Conservation (phyloP, 2,113 vertebrate species). For the Gadus macrocephalus region DNA sequence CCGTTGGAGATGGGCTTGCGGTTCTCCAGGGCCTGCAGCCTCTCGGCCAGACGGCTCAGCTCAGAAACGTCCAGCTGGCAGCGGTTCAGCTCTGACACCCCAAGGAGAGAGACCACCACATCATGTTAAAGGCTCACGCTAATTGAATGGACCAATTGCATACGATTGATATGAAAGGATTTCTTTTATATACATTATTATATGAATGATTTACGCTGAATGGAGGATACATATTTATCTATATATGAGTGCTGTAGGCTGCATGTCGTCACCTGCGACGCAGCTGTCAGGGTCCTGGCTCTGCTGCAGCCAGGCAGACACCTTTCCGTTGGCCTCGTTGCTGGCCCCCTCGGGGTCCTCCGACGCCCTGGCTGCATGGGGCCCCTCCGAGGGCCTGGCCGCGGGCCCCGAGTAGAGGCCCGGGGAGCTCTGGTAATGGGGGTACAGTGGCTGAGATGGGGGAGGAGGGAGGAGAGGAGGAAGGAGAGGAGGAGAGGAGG, state of each 20-base stretch:
- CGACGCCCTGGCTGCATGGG: constrained; percentile 3
- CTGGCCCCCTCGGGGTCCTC: constrained; percentile 29
- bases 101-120: neutral
- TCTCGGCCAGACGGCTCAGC: constrained; percentile 78
- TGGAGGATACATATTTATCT: neutral
- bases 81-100: constrained; percentile 73
- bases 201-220: neutral
- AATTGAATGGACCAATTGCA: too few species aligned
- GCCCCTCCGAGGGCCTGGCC: constrained; percentile 12
- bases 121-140: too few species aligned
- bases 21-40: constrained; percentile 76
- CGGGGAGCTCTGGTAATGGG: constrained; percentile 30
- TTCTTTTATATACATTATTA: neutral
- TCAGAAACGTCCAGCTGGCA: constrained; percentile 84
- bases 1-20: constrained; percentile 74
- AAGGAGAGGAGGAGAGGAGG: neutral
- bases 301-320: constrained; percentile 84
- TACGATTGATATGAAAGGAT: neutral
- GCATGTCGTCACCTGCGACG: constrained; percentile 57
- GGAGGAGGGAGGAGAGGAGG: neutral
- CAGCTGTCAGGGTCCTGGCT: constrained; percentile 78
- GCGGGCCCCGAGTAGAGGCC: constrained; percentile 68
- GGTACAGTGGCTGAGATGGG: neutral
- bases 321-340: constrained; percentile 67
- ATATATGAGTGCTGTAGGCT: neutral